Percentiles rank a stretch among this genome's conserved stretches.
Evolutionary conservation across 2,113 vertebrate species (phyloP).

Genomic region (Glareola pratincola): DNA sequence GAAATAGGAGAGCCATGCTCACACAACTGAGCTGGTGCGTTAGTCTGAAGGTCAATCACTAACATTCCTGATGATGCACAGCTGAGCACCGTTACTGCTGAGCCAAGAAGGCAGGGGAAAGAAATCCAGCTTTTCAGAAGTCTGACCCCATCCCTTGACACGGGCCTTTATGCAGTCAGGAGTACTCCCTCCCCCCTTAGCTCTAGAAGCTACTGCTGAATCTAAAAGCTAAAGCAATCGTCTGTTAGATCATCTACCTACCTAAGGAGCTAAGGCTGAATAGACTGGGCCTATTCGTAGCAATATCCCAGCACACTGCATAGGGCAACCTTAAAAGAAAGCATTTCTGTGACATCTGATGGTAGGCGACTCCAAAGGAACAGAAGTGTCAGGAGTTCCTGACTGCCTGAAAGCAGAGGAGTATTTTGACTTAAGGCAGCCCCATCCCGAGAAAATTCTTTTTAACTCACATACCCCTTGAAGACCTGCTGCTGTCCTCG

Average conservation of each 20-base stretch:
- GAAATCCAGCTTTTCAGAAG: not conserved
- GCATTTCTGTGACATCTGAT: not conserved
- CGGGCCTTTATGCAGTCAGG: not conserved
- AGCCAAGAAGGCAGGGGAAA: not conserved
- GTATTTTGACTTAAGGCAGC: not conserved
- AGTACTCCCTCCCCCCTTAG: not conserved
- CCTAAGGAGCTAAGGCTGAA: not conserved
- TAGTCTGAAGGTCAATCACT: not conserved
- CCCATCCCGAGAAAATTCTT: not conserved
- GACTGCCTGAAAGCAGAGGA: not conserved
- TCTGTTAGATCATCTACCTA: not conserved
- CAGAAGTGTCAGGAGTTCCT: not conserved
- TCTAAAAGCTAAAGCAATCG: not conserved
- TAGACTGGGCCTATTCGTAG: not conserved
- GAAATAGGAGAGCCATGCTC: not conserved
- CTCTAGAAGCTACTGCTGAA: not conserved
- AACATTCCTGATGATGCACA: fast-evolving
- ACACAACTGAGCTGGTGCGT: not conserved
- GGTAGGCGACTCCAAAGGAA: not conserved
- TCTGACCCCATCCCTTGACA: not conserved
- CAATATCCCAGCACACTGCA: not conserved
- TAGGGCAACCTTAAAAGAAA: not conserved
- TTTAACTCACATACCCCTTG: conserved; percentile 83
- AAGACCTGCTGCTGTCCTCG: conserved; percentile 93
- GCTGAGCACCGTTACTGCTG: not conserved